Conservation (phyloP, 2,797 vertebrate species). For the Podargus strigoides region DNA sequence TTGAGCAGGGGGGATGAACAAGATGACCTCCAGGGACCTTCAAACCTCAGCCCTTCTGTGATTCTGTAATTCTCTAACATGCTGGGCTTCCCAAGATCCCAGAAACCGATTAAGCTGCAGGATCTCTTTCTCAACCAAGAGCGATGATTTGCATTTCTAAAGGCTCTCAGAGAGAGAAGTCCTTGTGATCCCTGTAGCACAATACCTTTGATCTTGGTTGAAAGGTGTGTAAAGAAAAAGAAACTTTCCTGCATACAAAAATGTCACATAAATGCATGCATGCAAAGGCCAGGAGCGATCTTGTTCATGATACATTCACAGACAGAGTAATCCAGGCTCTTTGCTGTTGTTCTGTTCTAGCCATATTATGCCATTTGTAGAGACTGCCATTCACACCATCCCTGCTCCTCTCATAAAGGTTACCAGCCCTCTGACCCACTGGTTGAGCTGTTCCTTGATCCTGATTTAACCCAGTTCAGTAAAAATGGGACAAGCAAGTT, state of each 20-base stretch:
- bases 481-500: not conserved
- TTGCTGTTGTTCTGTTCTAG: not conserved
- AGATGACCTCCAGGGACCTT: not conserved
- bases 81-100: not conserved
- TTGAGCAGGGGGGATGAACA: rapidly evolving
- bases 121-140: not conserved
- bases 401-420: not conserved
- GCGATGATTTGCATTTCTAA: not conserved
- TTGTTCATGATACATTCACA: not conserved
- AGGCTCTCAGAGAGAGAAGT: not conserved
- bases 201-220: not conserved
- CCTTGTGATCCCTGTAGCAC: not conserved
- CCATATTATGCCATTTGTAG: not conserved
- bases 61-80: not conserved
- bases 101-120: not conserved
- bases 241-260: not conserved
- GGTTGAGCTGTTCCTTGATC: not conserved
- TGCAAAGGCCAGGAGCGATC: not conserved
- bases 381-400: not conserved
- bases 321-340: not conserved
- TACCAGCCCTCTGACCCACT: not conserved
- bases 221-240: not conserved
- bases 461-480: not conserved
- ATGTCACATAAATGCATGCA: not conserved
- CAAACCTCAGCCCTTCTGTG: no score